Evolutionary conservation across 2,797 vertebrate genomes (phyloP), one percentile per base, ranked within the genome.

Genomic region (Sandelia bainsii): DNA sequence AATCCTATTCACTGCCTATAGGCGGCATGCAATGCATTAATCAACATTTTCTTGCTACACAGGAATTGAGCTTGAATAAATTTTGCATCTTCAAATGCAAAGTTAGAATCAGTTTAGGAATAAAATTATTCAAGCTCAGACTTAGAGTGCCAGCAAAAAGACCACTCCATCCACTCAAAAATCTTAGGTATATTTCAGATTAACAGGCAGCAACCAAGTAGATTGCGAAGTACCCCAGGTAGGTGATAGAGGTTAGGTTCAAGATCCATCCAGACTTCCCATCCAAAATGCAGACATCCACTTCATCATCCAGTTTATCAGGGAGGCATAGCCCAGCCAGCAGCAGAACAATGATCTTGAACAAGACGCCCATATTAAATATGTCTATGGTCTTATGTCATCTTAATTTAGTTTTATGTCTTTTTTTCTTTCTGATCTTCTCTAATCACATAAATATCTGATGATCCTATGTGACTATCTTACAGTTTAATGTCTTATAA

Each of bases 21-120:
- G 81, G 77, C 75, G 63, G 69, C 59, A 74, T 58, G 53, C 56
- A 63, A 81, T 82, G 69, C 74, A 89, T 87, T 86, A 76, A 85
- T 87, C 75, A 78, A 75, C 54, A 37, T 59, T 66, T 64, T 65
- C 65, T 58, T 63, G 68, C 72, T 73, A 60, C 71, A 80, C 79
- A 58, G 63, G 75, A 70, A 61, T 54, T 51, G 42, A 49, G 53
- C 66, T 72, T 84, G 75, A 85, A 86, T 84, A 82, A 16, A 85
- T 82, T 80, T 71, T 49, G 69, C 72, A 84, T 84, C 62, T 75
- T 82, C 50, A 81, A 58, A 75, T 74, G 52, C 68, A 80, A 75
- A 64, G 59, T 70, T 64, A 54, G 53, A 72, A 72, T 71, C 39
- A 73, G 69, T 78, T 81, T 59, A 67, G 51, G 54, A 72, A 80